Percentiles rank a stretch among this genome's conserved stretches.
Evolutionary conservation across 2,113 vertebrate species (phyloP).

Genomic region (Sclerurus mexicanus): DNA sequence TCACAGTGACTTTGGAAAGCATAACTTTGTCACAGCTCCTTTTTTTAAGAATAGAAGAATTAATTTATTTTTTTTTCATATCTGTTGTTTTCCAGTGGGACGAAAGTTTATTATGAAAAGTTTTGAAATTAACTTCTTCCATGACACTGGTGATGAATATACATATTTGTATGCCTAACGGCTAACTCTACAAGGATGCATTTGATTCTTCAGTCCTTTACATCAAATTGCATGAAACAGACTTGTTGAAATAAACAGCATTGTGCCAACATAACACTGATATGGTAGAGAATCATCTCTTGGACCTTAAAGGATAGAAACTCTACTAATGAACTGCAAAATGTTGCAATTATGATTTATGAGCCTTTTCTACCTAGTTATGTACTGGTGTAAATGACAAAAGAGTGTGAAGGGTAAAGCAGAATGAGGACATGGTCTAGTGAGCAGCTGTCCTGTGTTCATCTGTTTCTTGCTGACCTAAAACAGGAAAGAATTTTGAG

Average conservation of each 20-base stretch:
- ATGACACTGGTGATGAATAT: neutral
- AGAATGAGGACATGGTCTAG: neutral
- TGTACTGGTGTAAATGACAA: neutral
- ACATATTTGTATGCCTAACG: neutral
- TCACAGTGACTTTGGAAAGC: neutral
- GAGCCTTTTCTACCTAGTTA: neutral
- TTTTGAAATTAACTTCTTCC: neutral
- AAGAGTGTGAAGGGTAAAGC: neutral
- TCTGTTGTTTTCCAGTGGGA: neutral
- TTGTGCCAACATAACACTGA: neutral
- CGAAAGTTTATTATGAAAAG: neutral
- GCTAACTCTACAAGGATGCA: neutral
- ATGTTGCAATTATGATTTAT: neutral
- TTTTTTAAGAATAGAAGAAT: neutral
- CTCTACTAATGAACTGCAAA: neutral
- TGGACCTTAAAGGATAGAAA: neutral
- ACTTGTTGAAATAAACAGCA: neutral
- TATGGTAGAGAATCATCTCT: neutral
- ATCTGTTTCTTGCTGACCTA: neutral
- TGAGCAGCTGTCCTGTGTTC: neutral
- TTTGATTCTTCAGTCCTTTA: neutral
- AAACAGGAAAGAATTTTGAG: neutral
- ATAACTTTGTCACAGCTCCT: neutral
- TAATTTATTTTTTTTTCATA: neutral
- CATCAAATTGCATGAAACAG: neutral